phyloP scores from a whole-genome alignment of 2,888 invertebrate species.

The Drosophila aldrichi region DNA sequence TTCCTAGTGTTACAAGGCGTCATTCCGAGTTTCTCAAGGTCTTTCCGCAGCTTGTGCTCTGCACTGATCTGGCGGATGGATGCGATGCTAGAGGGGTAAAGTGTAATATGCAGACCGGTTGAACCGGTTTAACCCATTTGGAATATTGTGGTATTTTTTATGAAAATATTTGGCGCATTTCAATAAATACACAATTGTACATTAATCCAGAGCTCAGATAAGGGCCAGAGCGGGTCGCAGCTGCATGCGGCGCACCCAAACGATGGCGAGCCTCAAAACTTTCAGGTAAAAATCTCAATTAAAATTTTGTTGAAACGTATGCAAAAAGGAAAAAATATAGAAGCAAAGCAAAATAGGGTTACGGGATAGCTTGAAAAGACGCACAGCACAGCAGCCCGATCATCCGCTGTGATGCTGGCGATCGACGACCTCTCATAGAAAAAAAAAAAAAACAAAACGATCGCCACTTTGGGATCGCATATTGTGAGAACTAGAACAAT shows the following conservation, averaged over 20 bases:
- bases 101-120: conserved; percentile 52
- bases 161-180: conserved; percentile 73
- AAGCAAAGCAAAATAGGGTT: conserved; percentile 44
- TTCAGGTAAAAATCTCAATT: conserved; percentile 76
- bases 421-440: conserved; percentile 37
- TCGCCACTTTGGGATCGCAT: conserved; percentile 71
- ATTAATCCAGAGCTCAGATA: conserved; percentile 47
- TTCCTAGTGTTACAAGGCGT: conserved; percentile 3
- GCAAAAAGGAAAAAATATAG: conserved; percentile 15
- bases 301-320: conserved; percentile 64
- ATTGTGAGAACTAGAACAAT: conserved; percentile 68
- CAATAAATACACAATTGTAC: conserved; percentile 62
- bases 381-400: conserved; percentile 61
- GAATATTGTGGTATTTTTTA: conserved; percentile 73
- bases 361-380: conserved; percentile 70
- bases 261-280: conserved; percentile 36
- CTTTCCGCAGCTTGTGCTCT: conserved; percentile 14
- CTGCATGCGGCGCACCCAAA: conserved; percentile 50
- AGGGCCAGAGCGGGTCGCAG: conserved; percentile 51
- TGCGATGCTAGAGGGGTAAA: conserved; percentile 32
- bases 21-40: conserved; percentile 24
- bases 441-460: conserved; percentile 65
- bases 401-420: conserved; percentile 34
- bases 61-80: conserved; percentile 9
- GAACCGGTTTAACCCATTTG: conserved; percentile 53